Evolutionary conservation across 2,888 invertebrate genomes (phyloP).

Genomic region (Stegophylla sp.): DNA sequence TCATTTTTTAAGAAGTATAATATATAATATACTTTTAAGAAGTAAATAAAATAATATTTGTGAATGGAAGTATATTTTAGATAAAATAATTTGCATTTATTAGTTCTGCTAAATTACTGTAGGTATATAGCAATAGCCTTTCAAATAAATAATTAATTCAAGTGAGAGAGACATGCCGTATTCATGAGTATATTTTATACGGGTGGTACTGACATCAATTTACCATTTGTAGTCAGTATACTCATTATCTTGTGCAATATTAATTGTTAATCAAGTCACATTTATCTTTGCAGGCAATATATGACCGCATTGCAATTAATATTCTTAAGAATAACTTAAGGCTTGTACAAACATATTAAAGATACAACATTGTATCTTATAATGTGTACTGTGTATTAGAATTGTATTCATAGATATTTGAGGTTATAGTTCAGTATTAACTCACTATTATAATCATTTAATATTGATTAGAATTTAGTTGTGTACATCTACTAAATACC

Average conservation of each 20-base stretch:
- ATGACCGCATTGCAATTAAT: conserved; percentile 41
- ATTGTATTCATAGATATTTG: conserved; percentile 14
- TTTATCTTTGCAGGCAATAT: conserved; percentile 17
- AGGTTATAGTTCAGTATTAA: conserved; percentile 28
- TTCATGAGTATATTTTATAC: conserved; percentile 32
- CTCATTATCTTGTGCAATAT: conserved; percentile 33
- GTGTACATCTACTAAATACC: too few relatives aligned
- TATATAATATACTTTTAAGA: not conserved
- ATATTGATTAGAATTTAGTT: not conserved
- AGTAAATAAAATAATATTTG: not conserved
- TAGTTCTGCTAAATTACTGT: not conserved
- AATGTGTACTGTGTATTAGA: conserved; percentile 22
- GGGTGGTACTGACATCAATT: conserved; percentile 30
- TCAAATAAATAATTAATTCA: conserved; percentile 46
- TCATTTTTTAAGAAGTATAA: too few relatives aligned
- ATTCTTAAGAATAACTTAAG: conserved; percentile 47
- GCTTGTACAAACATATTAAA: conserved; percentile 10
- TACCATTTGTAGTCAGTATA: conserved; percentile 29
- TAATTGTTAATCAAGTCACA: conserved; percentile 57
- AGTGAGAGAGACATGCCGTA: conserved; percentile 29
- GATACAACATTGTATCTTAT: not conserved
- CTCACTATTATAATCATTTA: not conserved
- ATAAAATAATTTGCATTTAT: not conserved
- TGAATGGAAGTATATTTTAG: not conserved
- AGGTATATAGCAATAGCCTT: not conserved